Evolutionary conservation across 1,140 invertebrate genomes (phyloP).

Genomic region (Octopus sinensis): DNA sequence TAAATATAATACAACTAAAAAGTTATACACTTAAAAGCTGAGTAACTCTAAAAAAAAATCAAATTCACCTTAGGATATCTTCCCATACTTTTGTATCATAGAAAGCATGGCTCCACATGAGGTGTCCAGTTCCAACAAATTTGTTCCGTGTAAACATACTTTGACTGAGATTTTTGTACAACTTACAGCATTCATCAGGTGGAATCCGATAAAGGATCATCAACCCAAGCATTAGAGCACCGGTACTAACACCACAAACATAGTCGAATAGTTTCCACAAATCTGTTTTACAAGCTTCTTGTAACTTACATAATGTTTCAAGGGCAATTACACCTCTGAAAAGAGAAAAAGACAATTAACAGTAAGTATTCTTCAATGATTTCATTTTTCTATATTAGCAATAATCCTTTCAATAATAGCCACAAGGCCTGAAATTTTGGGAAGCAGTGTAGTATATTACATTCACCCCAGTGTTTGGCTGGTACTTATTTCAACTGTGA

Average conservation of each 20-base stretch:
- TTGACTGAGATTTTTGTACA: slow-evolving; percentile 70
- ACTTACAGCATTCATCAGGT: slow-evolving; percentile 65
- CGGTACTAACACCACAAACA: slow-evolving; percentile 88
- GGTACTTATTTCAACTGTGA: too few relatives aligned
- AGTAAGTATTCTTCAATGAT: too few relatives aligned
- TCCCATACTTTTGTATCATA: slow-evolving; percentile 87
- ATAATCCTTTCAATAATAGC: too few relatives aligned
- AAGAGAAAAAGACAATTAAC: slow-evolving; percentile 31
- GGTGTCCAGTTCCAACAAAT: slow-evolving; percentile 71
- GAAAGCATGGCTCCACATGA: slow-evolving; percentile 84
- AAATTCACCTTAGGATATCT: slow-evolving; percentile 67
- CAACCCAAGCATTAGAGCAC: slow-evolving; percentile 60
- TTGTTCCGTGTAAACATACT: slow-evolving; percentile 72
- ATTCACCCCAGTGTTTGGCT: too few relatives aligned
- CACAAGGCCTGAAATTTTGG: too few relatives aligned
- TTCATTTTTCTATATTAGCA: too few relatives aligned
- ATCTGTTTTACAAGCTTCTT: slow-evolving; percentile 62
- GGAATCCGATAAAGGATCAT: slow-evolving; percentile 58
- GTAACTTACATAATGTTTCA: slow-evolving; percentile 75
- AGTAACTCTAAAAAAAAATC: neutral
- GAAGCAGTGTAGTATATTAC: too few relatives aligned
- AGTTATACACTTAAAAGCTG: neutral
- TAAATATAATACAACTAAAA: too few relatives aligned
- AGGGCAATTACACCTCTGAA: slow-evolving; percentile 75
- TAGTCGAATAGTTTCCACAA: slow-evolving; percentile 75